Percentiles rank a stretch among this genome's conserved stretches.
Conservation (phyloP, 2,113 vertebrate genomes). For the Chlamydotis undulata region DNA sequence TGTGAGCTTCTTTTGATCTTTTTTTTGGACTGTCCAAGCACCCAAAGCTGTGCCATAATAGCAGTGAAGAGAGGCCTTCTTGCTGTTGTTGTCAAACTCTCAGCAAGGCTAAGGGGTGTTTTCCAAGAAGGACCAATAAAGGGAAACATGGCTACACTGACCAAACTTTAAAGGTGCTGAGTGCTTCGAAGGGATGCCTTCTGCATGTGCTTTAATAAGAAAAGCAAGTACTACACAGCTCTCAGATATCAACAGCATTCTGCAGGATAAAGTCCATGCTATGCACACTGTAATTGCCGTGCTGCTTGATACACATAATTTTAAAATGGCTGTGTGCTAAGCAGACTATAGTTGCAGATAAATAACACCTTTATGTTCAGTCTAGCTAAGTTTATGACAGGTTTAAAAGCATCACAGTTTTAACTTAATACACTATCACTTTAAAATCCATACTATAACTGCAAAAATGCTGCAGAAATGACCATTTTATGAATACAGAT, state of each 20-base stretch:
- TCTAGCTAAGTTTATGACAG: background rate
- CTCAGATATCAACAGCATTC: background rate
- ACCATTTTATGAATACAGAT: background rate
- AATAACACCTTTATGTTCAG: background rate
- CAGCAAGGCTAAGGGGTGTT: background rate
- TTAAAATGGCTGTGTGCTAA: background rate
- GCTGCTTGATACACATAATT: background rate
- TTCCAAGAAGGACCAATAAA: background rate
- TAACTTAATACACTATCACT: background rate
- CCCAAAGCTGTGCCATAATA: background rate
- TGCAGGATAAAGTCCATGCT: background rate
- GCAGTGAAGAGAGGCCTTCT: background rate
- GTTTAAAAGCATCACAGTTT: background rate
- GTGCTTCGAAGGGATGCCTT: background rate
- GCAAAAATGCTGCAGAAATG: background rate
- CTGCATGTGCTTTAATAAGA: background rate
- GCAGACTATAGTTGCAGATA: background rate
- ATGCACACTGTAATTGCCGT: background rate
- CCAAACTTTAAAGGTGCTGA: background rate
- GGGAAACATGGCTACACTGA: background rate
- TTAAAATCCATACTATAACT: background rate
- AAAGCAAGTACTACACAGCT: background rate
- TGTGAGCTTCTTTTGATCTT: background rate
- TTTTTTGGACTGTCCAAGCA: background rate
- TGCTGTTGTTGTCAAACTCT: background rate